Percentiles rank a stretch among this genome's conserved stretches.
Conservation (phyloP, 1,140 invertebrate genomes). For the Drosophila sechellia region DNA sequence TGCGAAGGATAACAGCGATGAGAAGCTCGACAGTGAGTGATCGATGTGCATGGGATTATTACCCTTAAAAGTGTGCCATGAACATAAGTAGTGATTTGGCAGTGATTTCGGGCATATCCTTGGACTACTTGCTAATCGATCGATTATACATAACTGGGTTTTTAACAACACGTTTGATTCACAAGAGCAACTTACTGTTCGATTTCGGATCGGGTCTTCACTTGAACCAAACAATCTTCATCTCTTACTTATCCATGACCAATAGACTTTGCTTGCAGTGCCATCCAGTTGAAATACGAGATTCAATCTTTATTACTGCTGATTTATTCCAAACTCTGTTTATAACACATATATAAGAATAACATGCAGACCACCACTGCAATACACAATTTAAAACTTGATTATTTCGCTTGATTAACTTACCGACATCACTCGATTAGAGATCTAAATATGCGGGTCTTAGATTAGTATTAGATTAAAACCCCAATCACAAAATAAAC, state of each 20-base stretch:
- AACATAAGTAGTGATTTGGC: not conserved
- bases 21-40: constrained; percentile 51
- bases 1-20: constrained; percentile 28
- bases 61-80: constrained; percentile 8
- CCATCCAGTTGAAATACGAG: constrained; percentile 6
- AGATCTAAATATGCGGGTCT: not conserved
- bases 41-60: not conserved
- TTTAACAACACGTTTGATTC: not conserved
- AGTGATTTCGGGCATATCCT: not conserved
- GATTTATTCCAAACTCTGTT: not conserved
- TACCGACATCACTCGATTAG: constrained; percentile 19
- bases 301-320: not conserved
- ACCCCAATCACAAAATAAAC: no score
- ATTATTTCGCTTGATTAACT: constrained; percentile 14
- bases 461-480: no score
- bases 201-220: not conserved
- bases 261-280: not conserved
- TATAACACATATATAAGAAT: not conserved
- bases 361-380: constrained; percentile 4
- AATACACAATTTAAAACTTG: constrained; percentile 14
- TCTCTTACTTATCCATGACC: not conserved
- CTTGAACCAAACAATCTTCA: not conserved
- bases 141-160: not conserved
- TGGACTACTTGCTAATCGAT: not conserved
- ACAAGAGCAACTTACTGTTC: constrained; percentile 29